These are phyloP conservation scores for Triops cancriformis DNA, from an alignment of 1,140 invertebrate genomes.

Conservation along the genomic window DNA sequence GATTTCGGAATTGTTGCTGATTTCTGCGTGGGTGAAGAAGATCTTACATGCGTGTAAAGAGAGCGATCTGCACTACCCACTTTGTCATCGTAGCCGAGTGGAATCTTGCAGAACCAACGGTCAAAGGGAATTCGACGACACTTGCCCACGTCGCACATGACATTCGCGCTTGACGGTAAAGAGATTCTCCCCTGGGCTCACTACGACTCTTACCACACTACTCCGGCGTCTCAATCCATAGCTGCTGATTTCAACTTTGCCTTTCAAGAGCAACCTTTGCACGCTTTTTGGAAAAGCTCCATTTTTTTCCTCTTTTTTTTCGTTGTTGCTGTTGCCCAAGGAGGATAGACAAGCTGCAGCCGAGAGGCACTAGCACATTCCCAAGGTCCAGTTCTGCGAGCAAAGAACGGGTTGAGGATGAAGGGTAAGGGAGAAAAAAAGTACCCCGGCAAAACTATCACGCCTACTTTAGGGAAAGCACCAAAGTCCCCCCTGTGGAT, in stretches of 20 bases:
- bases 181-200: not conserved
- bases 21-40: not conserved
- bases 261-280: too few relatives aligned
- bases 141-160: constrained; percentile 12
- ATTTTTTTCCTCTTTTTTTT: too few relatives aligned
- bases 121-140: not conserved
- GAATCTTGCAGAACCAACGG: constrained; percentile 12
- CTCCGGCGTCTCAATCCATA: not conserved
- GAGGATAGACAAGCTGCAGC: too few relatives aligned
- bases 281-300: too few relatives aligned
- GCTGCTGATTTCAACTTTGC: not conserved
- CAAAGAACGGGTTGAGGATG: not conserved
- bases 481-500: not conserved
- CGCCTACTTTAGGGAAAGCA: constrained; percentile 5
- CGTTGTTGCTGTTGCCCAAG: too few relatives aligned
- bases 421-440: not conserved
- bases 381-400: not conserved
- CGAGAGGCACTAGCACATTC: not conserved
- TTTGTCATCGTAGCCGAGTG: constrained; percentile 4
- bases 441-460: not conserved
- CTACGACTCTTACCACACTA: too few relatives aligned
- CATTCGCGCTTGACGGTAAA: not conserved
- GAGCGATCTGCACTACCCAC: not conserved
- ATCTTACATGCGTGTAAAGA: not conserved
- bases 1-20: not conserved